phyloP scores from a whole-genome alignment of 1,140 invertebrate genomes.

The Onthophagus taurus region DNA sequence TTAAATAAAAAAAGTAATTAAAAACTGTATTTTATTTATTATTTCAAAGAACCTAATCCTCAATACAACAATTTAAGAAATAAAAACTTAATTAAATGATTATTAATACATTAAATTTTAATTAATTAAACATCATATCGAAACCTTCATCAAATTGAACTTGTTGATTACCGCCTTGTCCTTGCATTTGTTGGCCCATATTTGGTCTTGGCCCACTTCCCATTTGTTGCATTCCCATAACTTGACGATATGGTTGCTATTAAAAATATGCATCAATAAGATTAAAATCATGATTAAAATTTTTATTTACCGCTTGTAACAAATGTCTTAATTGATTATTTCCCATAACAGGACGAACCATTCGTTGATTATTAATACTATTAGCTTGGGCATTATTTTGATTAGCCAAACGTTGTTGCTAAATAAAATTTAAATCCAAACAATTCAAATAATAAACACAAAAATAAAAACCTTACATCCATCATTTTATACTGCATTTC shows the following conservation, averaged over 20 bases:
- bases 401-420: slow-evolving; percentile 31
- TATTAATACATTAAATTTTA: neutral
- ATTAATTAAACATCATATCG: slow-evolving; percentile 29
- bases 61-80: too few relatives aligned
- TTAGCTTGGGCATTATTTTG: slow-evolving; percentile 24
- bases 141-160: slow-evolving; percentile 32
- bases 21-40: too few relatives aligned
- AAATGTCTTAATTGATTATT: slow-evolving; percentile 58
- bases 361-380: slow-evolving; percentile 37
- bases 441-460: slow-evolving; percentile 18
- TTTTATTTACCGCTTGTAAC: slow-evolving; percentile 51
- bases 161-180: slow-evolving; percentile 25
- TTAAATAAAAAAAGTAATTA: neutral
- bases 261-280: slow-evolving; percentile 14
- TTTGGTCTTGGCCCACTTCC: slow-evolving; percentile 28
- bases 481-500: slow-evolving; percentile 66
- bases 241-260: slow-evolving; percentile 36
- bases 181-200: slow-evolving; percentile 33
- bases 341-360: slow-evolving; percentile 52
- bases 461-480: slow-evolving; percentile 43
- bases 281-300: neutral
- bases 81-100: neutral
- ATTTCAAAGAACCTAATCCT: too few relatives aligned
- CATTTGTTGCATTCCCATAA: slow-evolving; percentile 36
- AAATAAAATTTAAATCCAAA: slow-evolving; percentile 10